Percentiles rank a stretch among this genome's conserved stretches.
Conservation (phyloP, 2,888 invertebrate species). For the Diarsia brunnea region DNA sequence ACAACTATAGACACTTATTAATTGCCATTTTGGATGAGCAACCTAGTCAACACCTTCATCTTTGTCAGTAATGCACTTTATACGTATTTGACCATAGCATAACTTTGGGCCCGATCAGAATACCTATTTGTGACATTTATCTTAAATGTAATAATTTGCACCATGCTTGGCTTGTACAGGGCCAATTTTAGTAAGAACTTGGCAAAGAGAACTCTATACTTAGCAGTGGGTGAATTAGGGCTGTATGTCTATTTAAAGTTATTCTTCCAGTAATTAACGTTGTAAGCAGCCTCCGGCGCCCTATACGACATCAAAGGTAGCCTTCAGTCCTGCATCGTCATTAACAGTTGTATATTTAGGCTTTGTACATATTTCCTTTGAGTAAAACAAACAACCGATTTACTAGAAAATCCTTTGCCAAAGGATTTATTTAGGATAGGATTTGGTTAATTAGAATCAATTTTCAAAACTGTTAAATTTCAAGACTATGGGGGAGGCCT, state of each 20-base stretch:
- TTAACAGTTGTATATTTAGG: conserved; percentile 19
- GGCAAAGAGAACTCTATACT: no score
- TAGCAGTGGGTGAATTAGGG: no score
- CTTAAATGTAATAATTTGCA: no score
- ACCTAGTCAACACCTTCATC: no score
- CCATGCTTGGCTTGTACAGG: no score
- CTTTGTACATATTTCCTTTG: not conserved
- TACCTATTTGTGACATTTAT: no score
- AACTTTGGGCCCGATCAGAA: no score
- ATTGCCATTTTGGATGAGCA: not conserved
- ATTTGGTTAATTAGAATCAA: not conserved
- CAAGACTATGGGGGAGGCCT: no score
- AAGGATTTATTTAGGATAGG: not conserved
- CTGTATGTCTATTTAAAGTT: conserved; percentile 7
- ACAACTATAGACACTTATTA: not conserved
- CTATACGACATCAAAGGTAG: conserved; percentile 23
- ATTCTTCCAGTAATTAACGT: conserved; percentile 21
- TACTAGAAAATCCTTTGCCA: not conserved
- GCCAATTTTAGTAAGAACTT: no score
- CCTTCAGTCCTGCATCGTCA: not conserved
- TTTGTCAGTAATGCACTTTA: no score
- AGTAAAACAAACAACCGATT: not conserved
- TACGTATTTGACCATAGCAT: no score
- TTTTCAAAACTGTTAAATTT: no score
- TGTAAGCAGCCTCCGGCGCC: conserved; percentile 4